Percentiles rank a stretch among this genome's conserved stretches.
Conservation (phyloP, 2,113 vertebrate species). For the Sebastes fasciatus region DNA sequence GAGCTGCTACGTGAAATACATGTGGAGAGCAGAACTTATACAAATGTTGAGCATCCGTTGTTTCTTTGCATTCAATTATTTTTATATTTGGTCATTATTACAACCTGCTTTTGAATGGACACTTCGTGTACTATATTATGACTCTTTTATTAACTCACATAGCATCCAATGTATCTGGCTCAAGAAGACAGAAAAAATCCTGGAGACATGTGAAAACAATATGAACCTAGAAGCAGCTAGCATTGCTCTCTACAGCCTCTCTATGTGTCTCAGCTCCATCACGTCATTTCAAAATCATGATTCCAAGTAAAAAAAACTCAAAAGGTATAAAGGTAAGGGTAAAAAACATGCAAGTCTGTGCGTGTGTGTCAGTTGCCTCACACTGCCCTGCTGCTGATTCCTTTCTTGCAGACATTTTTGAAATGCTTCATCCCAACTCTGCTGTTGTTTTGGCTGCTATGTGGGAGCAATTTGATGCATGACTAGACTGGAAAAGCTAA, state of each 20-base stretch:
- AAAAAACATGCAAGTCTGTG: constrained; percentile 49
- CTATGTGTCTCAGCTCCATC: not conserved
- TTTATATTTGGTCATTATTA: not conserved
- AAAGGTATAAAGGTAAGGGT: not conserved
- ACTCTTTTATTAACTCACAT: not conserved
- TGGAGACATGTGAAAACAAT: not conserved
- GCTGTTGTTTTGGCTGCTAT: constrained; percentile 70
- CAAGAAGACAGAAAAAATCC: not conserved
- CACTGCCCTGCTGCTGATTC: constrained; percentile 45
- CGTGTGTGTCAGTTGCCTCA: constrained; percentile 41
- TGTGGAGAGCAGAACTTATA: not conserved
- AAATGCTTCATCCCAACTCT: constrained; percentile 65
- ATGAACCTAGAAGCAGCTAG: not conserved
- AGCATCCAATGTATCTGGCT: not conserved
- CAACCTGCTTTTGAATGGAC: not conserved
- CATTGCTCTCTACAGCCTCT: not conserved
- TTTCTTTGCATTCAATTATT: not conserved
- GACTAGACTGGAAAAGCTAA: constrained; percentile 66
- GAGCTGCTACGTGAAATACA: not conserved
- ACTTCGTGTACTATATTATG: not conserved
- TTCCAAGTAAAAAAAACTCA: constrained; percentile 11
- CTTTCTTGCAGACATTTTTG: constrained; percentile 65
- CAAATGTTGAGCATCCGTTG: not conserved
- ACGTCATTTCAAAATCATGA: not conserved
- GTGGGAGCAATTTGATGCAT: constrained; percentile 64